These are phyloP conservation scores for Calliopum simillimum DNA, from an alignment of 2,888 invertebrate genomes.

Conservation along the genomic window DNA sequence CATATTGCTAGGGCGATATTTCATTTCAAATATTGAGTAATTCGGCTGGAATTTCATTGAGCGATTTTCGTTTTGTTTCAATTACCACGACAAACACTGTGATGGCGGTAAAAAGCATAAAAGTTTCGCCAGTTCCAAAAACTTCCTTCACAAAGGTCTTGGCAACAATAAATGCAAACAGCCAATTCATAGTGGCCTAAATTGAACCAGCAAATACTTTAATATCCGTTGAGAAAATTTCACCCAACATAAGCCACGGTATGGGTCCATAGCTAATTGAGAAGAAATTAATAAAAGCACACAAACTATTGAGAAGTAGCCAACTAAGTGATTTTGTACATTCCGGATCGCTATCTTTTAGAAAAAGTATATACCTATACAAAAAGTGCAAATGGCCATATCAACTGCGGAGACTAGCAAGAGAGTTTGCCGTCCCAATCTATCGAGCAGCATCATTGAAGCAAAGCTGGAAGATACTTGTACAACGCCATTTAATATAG, in stretches of 20 bases:
- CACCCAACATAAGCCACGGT: constrained; percentile 81
- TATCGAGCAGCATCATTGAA: constrained; percentile 83
- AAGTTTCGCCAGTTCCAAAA: constrained; percentile 75
- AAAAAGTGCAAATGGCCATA: constrained; percentile 77
- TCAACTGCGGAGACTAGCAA: constrained; percentile 77
- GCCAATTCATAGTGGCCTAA: constrained; percentile 86
- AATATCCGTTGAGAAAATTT: constrained; percentile 83
- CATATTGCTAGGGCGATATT: no score
- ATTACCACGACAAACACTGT: constrained; percentile 75
- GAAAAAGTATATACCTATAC: constrained; percentile 79
- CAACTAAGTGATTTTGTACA: constrained; percentile 73
- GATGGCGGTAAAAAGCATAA: constrained; percentile 80
- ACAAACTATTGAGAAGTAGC: constrained; percentile 80
- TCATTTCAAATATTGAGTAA: no score
- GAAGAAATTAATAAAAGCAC: constrained; percentile 83
- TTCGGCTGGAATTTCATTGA: constrained; percentile 63
- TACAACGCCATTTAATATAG: constrained; percentile 86
- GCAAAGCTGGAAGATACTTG: constrained; percentile 78
- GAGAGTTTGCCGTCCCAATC: constrained; percentile 81
- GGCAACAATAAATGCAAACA: constrained; percentile 83
- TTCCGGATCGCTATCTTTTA: constrained; percentile 59
- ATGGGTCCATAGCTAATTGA: constrained; percentile 89
- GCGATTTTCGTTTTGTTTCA: constrained; percentile 70
- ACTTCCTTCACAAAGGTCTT: constrained; percentile 73
- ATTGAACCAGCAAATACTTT: constrained; percentile 82